A percentile compares a stretch with the other conserved stretches of the same genome.
These are phyloP conservation scores for Dipodomys stephensi DNA, from an alignment of 2,113 vertebrate genomes.

Conservation along the genomic window DNA sequence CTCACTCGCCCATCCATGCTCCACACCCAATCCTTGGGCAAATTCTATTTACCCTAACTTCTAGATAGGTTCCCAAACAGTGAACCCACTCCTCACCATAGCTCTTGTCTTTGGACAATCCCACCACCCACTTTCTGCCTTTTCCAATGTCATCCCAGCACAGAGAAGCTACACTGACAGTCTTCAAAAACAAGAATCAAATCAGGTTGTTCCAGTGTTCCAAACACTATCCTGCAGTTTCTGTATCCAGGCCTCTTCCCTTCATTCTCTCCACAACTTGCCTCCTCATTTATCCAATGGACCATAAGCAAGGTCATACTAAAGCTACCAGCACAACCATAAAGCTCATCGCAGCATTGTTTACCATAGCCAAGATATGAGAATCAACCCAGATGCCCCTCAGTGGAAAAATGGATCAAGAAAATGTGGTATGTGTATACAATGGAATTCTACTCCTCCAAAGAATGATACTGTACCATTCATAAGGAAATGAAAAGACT, in stretches of 20 bases:
- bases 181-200: not conserved
- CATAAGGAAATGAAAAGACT: too few species aligned
- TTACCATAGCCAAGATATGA: too few species aligned
- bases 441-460: too few species aligned
- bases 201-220: fast-evolving
- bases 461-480: too few species aligned
- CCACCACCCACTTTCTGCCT: not conserved
- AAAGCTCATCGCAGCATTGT: too few species aligned
- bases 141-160: not conserved
- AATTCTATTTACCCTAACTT: not conserved
- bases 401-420: too few species aligned
- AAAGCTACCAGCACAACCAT: too few species aligned
- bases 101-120: not conserved
- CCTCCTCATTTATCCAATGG: too few species aligned
- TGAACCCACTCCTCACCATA: not conserved
- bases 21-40: not conserved
- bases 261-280: not conserved
- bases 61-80: not conserved
- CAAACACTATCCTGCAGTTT: not conserved
- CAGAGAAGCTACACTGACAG: not conserved
- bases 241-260: not conserved
- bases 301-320: too few species aligned
- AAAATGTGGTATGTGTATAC: too few species aligned
- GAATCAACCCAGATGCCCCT: too few species aligned
- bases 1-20: not conserved